phyloP scores from a whole-genome alignment of 2,113 vertebrate genomes.

The Grallaria varia region DNA sequence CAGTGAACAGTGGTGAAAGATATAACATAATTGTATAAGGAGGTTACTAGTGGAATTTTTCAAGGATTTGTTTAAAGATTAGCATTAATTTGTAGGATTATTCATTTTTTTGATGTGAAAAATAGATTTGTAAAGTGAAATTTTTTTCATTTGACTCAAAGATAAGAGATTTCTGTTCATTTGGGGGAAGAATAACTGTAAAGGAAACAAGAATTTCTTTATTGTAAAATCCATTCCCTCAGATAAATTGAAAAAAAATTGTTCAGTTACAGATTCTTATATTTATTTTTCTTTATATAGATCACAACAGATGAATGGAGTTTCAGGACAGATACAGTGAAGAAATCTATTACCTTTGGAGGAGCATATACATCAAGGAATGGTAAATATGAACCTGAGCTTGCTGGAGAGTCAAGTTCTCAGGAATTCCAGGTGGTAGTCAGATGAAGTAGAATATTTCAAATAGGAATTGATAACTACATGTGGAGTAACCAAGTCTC shows the following conservation, averaged over 20 bases:
- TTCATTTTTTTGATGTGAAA: background rate
- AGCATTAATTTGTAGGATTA: background rate
- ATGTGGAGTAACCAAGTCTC: rapidly evolving
- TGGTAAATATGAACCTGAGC: background rate
- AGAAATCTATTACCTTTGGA: background rate
- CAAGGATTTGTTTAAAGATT: background rate
- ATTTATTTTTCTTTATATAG: background rate
- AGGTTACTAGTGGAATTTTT: background rate
- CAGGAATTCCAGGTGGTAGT: background rate
- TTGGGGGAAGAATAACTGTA: background rate
- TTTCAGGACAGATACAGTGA: background rate
- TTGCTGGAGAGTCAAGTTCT: background rate
- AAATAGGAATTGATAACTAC: background rate
- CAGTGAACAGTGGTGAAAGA: background rate
- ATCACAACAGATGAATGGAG: background rate
- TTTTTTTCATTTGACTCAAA: background rate
- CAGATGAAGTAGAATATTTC: background rate
- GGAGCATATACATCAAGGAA: background rate
- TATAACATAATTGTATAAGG: background rate
- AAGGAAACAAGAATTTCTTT: background rate
- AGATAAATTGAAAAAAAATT: background rate
- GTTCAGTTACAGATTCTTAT: background rate
- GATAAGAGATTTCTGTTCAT: background rate
- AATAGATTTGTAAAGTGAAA: background rate
- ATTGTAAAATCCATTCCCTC: background rate